Evolutionary conservation across 1,140 invertebrate species (phyloP), one percentile per base, ranked within the genome.

Genomic region (Atta colombica): DNA sequence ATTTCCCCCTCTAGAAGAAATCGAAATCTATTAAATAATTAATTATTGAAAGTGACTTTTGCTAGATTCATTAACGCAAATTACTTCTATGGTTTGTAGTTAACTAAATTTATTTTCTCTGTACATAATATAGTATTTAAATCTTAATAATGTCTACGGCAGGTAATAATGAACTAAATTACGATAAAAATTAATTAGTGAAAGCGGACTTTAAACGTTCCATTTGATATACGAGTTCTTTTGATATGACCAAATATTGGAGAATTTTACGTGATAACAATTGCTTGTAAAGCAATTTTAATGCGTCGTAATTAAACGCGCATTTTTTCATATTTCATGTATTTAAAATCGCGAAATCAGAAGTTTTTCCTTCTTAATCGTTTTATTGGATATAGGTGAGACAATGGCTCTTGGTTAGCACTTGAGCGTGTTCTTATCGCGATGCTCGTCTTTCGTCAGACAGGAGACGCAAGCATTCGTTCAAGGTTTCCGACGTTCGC

Each of bases 381-480:
- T 78, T 66, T 66, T 39, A 35, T 55, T 53, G 28, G n/a, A 28
- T 39, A 68, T 45, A 53, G 77, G 63, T 80, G 77, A 69, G 63
- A 80, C 63, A 80, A 80, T 80, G 63, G 49, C 63, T 68, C 45
- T 69, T 66, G 61, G n/a, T 78, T 78, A 68, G 49, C 61, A 69
- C 61, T 68, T 21, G 77, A 55, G 45, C 18, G 25, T 25, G 77
- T 68, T 78, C 77, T 80, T 80, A 80, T 80, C 77, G 63, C 28
- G 28, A 51, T 53, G 77, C 45, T 80, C 63, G 77, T 53, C 63
- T 80, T 69, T 80, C 49, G 63, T 35, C 77, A 53, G 63, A 8
- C 63, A 68, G 21, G 63, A 80, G 77, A 77, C 60, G 60, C 75
- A 18, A 35, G 65, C 45, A 14, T 55, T 53, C 77, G 63, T 80